A percentile compares a stretch with the other conserved stretches of the same genome.
Evolutionary conservation across 2,797 vertebrate species (phyloP).

Genomic region (Sciurus vulgaris): DNA sequence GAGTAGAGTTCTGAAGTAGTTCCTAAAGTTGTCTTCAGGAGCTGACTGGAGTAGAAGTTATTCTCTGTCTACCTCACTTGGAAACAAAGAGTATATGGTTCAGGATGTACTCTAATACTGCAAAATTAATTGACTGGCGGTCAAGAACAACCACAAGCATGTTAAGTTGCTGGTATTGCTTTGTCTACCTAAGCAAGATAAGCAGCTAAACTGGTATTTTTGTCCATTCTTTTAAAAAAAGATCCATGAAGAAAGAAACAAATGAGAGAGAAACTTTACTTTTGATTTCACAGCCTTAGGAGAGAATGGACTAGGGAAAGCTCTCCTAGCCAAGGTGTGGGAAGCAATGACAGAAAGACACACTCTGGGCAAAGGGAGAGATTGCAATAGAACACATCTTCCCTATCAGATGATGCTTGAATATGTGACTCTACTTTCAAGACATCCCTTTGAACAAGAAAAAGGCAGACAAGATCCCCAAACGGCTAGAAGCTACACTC

Average conservation of each 20-base stretch:
- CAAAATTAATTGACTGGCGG: slow-evolving; percentile 18
- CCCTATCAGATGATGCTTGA: neutral
- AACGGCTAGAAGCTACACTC: neutral
- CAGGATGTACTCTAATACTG: slow-evolving; percentile 34
- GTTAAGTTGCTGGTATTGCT: neutral
- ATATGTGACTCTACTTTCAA: neutral
- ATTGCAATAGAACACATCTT: neutral
- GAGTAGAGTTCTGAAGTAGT: neutral
- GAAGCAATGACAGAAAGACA: neutral
- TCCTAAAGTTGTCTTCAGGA: neutral
- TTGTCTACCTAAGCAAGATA: neutral
- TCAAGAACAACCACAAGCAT: slow-evolving; percentile 10
- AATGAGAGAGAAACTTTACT: slow-evolving; percentile 27
- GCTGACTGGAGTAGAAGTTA: neutral
- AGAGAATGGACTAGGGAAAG: neutral
- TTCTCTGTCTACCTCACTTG: slow-evolving; percentile 27
- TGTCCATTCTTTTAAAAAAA: slow-evolving; percentile 21
- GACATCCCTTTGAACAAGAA: neutral
- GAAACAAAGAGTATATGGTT: slow-evolving; percentile 20
- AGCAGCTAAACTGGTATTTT: neutral
- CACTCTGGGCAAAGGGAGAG: neutral
- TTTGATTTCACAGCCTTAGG: neutral
- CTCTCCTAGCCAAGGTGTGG: neutral
- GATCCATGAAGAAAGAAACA: neutral
- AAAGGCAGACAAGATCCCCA: neutral